These are phyloP conservation scores for Puma concolor DNA, from an alignment of 2,113 vertebrate species.

Conservation along the genomic window DNA sequence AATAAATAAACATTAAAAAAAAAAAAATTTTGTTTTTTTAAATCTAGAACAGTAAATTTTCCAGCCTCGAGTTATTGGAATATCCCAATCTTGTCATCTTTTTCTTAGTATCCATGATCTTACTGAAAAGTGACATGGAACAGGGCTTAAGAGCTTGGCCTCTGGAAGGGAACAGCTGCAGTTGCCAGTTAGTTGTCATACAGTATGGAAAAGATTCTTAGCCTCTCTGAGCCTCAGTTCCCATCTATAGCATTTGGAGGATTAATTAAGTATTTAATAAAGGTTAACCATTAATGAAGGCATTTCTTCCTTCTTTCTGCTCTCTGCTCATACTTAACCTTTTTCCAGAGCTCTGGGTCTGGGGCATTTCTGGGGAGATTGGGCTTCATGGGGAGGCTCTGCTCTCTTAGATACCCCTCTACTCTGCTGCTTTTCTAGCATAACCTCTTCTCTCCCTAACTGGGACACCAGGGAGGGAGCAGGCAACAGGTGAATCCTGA, in stretches of 20 bases:
- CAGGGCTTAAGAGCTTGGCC: not conserved
- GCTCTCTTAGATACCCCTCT: not conserved
- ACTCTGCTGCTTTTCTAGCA: not conserved
- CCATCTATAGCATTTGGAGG: not conserved
- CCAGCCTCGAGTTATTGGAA: not conserved
- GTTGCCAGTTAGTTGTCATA: not conserved
- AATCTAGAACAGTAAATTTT: not conserved
- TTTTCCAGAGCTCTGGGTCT: not conserved
- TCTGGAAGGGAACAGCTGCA: not conserved
- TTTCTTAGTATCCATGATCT: not conserved
- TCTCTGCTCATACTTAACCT: not conserved
- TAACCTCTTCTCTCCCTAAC: not conserved
- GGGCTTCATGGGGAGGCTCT: not conserved
- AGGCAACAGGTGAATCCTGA: not conserved
- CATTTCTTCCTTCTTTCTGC: not conserved
- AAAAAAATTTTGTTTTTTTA: too few species aligned
- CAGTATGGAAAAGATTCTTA: not conserved
- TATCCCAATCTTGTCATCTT: not conserved
- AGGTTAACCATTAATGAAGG: not conserved
- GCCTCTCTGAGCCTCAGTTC: not conserved
- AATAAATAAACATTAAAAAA: too few species aligned
- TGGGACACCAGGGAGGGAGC: not conserved
- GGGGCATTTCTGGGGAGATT: not conserved
- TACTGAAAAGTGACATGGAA: too few species aligned
- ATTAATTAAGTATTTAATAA: not conserved